Evolutionary conservation across 1,140 invertebrate genomes (phyloP), one percentile per base, ranked within the genome.

Genomic region (Ostrea denselamellosa): DNA sequence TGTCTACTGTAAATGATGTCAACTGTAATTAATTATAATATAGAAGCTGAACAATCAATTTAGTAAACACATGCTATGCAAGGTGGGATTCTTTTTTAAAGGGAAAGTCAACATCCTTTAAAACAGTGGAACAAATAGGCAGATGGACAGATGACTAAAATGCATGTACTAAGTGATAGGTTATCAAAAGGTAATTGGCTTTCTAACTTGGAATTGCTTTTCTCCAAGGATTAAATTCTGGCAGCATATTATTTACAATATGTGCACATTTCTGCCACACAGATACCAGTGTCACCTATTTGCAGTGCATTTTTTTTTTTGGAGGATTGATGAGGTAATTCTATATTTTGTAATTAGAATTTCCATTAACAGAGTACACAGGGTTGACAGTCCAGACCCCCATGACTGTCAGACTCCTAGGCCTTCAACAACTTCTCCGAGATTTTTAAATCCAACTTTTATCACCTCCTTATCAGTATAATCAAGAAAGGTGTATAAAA

Each of bases 401-500:
- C 68, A 77, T 77, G 22, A 34, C 3, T 77, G 68, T 77, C 68
- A 77, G 25, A 10, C 10, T 77, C 22, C 68, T 14, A 25, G 22
- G 22, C 28, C 68, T 25, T 77, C 68, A 77, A 77, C 25, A 14
- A 28, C 68, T 34, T 77, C 25, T 25, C 10, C 28, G 28, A 25
- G 28, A 77, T 77, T 77, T 28, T 77, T 28, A 77, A 77, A 28
- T 77, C 68, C 28, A 25, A 77, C 68, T 77, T 77, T 77, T 77
- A 77, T 77, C 68, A 77, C 68, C 68, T 77, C 22, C 28, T 77
- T 77, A 77, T 77, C 68, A 34, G 68, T 28, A 25, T 28, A 28
- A 77, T 77, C 68, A 28, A 28, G n/a, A 77, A 77, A 77, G 68
- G 68, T 77, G 68, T 77, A 34, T 77, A 77, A 77, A 77, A 77